phyloP scores from a whole-genome alignment of 2,888 invertebrate species.

The Orthonychiurus folsomi region DNA sequence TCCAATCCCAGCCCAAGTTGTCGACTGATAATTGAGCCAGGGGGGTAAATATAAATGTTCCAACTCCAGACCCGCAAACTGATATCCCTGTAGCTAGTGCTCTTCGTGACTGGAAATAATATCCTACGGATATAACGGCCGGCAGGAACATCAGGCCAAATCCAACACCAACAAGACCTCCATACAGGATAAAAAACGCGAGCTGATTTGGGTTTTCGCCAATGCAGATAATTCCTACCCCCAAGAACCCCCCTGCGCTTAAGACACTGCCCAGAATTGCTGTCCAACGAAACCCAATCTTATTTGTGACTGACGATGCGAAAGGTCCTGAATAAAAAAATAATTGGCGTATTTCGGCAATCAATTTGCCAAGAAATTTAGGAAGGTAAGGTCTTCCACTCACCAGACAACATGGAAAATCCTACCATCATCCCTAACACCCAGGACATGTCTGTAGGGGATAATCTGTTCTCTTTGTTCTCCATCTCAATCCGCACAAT shows the following conservation, averaged over 20 bases:
- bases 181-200: constrained; percentile 26
- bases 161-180: constrained; percentile 59
- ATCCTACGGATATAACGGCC: constrained; percentile 87
- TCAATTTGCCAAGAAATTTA: too few species aligned
- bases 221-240: constrained; percentile 53
- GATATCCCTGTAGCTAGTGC: constrained; percentile 93
- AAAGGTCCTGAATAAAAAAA: constrained; percentile 61
- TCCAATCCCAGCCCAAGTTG: too few species aligned
- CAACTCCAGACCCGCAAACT: constrained; percentile 92
- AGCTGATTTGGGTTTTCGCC: constrained; percentile 19
- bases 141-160: constrained; percentile 93
- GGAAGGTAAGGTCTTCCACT: too few species aligned
- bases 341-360: too few species aligned
- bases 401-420: constrained; percentile 76
- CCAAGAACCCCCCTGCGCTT: constrained; percentile 58
- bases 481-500: too few species aligned
- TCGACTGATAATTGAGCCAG: too few species aligned
- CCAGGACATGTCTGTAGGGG: constrained; percentile 57
- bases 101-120: constrained; percentile 93
- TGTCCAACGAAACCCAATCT: constrained; percentile 81
- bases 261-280: constrained; percentile 74
- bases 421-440: constrained; percentile 84
- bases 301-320: constrained; percentile 84
- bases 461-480: background rate
- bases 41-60: constrained; percentile 78